Percentiles rank a stretch among this genome's conserved stretches.
Evolutionary conservation across 2,797 vertebrate genomes (phyloP).

Genomic region (Tauraco hartlaubi): DNA sequence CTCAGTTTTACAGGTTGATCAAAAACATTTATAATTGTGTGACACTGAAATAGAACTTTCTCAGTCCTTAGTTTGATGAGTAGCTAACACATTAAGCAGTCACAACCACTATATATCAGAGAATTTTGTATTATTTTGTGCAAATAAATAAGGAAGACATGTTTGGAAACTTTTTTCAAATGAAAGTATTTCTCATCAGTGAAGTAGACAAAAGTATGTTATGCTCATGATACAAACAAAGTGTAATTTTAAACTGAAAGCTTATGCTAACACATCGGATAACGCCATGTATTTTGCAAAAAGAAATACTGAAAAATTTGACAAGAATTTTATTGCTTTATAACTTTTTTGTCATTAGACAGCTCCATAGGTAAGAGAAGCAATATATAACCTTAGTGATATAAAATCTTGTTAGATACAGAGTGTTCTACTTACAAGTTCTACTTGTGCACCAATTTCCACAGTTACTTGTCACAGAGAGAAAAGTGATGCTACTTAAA

Average conservation of each 20-base stretch:
- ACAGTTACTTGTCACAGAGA: not conserved
- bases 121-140: not conserved
- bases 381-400: not conserved
- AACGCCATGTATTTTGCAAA: not conserved
- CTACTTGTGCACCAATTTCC: not conserved
- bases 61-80: not conserved
- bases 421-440: not conserved
- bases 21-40: not conserved
- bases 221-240: not conserved
- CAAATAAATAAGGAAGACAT: not conserved
- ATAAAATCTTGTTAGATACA: accelerated
- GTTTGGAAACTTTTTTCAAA: not conserved
- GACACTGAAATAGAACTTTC: not conserved
- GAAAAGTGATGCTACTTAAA: not conserved
- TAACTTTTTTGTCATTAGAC: not conserved
- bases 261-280: not conserved
- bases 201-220: not conserved
- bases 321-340: not conserved
- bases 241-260: not conserved
- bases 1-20: not conserved
- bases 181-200: not conserved
- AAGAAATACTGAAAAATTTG: not conserved
- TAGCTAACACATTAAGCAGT: not conserved
- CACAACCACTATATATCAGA: not conserved
- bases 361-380: not conserved